Evolutionary conservation across 2,113 vertebrate genomes (phyloP), one percentile per base, ranked within the genome.

Genomic region (Brachypodius melanocephalos): DNA sequence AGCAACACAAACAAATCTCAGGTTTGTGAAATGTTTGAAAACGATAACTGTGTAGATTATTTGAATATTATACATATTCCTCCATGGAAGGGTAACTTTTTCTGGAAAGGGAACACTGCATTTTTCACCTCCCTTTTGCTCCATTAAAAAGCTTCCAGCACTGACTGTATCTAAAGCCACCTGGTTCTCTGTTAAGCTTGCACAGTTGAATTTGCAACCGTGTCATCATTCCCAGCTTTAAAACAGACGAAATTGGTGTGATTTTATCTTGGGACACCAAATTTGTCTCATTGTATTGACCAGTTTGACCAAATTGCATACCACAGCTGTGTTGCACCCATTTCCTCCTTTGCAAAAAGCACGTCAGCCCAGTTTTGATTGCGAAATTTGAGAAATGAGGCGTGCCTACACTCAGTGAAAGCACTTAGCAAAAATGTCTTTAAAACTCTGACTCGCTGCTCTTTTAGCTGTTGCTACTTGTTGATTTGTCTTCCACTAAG

Each of bases 1-100:
- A 97, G 95, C 96, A 98, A 96, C 98, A 96, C 95, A 94, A 99
- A 98, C 98, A 99, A 99, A 96, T 98, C 98, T 78, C 99, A 99
- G 99, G 99, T 99, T 94, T 86, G 96, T 90, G 87, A 55, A 83
- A 74, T 19, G 36, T 76, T 80, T 48, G 59, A 17, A 76, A 88
- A 32, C 82, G 58, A 4, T 48, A 29, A 34, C 61, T 87, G 29
- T 93, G 2, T 26, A 65, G 46, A 54, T 61, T 46, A 58, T 80
- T 51, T 57, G 32, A 87, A 6, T 78, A 61, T 57, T 87, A 42
- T 58, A 28, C 8, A 15, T 32, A 15, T 36, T 36, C 3, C 15
- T 46, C 17, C 14, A 5, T 22, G 52, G 62, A 85, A 79, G 21
- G 24, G 48, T 54, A 19, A 42, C 46, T 76, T 61, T 28, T 85